phyloP scores from a whole-genome alignment of 2,888 invertebrate species.

The Dicyrtoma fusca region DNA sequence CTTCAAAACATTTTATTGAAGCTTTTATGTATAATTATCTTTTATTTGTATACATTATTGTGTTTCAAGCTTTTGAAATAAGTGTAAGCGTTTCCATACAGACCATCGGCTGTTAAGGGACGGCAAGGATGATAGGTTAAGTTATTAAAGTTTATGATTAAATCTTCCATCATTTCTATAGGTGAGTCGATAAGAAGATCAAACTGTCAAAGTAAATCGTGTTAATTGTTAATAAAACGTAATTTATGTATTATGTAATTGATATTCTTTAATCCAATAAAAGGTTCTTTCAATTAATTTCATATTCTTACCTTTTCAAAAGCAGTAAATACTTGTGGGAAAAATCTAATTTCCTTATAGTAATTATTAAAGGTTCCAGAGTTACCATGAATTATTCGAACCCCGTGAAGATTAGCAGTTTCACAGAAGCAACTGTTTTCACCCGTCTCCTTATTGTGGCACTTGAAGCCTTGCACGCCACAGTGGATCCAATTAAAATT shows the following conservation, averaged over 20 bases:
- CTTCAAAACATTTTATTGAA: too few species aligned
- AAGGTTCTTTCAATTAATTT: background rate
- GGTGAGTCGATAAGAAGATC: slow-evolving; percentile 22
- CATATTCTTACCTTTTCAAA: slow-evolving; percentile 12
- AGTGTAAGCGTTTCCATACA: slow-evolving; percentile 3
- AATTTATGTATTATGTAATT: background rate
- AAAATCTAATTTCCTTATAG: background rate
- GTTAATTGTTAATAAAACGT: too few species aligned
- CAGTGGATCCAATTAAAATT: slow-evolving; percentile 40
- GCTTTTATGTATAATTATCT: too few species aligned
- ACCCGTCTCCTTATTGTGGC: background rate
- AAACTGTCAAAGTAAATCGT: background rate
- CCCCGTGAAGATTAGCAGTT: background rate
- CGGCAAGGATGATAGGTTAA: background rate
- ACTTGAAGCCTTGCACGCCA: background rate
- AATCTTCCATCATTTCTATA: background rate
- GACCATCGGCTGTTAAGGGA: slow-evolving; percentile 20
- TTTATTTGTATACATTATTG: too few species aligned
- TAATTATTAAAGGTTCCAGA: background rate
- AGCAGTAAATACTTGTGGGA: background rate
- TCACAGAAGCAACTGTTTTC: slow-evolving; percentile 18
- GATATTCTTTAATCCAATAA: background rate
- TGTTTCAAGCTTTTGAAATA: too few species aligned
- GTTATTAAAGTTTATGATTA: background rate
- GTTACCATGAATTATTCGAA: slow-evolving; percentile 27